These are phyloP conservation scores for Campoplex nolae DNA, from an alignment of 2,888 invertebrate genomes.

Conservation along the genomic window DNA sequence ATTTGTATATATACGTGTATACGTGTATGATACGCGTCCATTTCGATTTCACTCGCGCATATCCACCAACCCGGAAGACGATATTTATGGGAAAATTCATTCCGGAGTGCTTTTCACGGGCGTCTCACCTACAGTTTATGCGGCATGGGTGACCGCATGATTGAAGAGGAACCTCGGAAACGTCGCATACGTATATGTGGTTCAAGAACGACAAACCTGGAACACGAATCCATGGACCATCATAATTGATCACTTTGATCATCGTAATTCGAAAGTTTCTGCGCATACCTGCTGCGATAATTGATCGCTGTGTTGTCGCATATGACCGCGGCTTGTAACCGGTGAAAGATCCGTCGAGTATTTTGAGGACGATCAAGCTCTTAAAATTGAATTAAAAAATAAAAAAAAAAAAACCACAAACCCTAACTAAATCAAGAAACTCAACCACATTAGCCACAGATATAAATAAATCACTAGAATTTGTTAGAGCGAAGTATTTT, in stretches of 20 bases:
- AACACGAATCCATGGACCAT: background rate
- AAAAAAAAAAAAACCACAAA: too few species aligned
- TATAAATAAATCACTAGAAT: too few species aligned
- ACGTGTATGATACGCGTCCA: constrained; percentile 17
- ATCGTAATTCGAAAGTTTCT: background rate
- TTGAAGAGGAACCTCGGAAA: constrained; percentile 6
- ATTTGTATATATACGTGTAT: background rate
- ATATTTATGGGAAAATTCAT: constrained; percentile 67
- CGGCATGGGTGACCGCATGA: constrained; percentile 38
- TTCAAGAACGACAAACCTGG: constrained; percentile 9
- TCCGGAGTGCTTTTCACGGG: constrained; percentile 59
- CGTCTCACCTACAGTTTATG: constrained; percentile 59
- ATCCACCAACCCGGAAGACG: constrained; percentile 58
- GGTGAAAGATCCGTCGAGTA: too few species aligned
- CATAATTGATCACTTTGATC: background rate
- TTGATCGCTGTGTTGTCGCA: background rate
- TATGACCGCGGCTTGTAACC: background rate
- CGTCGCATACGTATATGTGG: constrained; percentile 1
- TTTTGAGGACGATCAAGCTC: too few species aligned
- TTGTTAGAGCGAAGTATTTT: too few species aligned
- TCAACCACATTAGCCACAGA: too few species aligned
- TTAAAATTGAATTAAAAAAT: too few species aligned
- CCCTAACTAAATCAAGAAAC: too few species aligned
- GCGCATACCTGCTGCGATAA: background rate
- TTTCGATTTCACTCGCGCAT: constrained; percentile 31